Conservation (phyloP, 1,140 invertebrate species). For the Triops longicaudatus region DNA sequence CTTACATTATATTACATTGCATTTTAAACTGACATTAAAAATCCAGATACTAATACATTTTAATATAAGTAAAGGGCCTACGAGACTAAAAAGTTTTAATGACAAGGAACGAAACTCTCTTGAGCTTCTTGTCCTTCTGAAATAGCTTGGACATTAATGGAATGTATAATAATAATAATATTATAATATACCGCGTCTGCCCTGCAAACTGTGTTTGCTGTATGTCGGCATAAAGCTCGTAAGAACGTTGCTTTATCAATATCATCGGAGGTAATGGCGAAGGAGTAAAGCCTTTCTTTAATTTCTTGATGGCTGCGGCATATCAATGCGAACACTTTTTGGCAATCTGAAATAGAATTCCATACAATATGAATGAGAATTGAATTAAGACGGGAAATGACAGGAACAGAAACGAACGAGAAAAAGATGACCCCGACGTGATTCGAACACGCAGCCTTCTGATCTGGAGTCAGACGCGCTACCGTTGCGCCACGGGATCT, state of each 20-base stretch:
- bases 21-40: too few species aligned
- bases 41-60: too few species aligned
- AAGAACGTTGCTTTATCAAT: conserved; percentile 71
- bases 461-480: conserved; percentile 98
- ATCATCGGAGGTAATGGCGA: conserved; percentile 69
- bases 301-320: conserved; percentile 70
- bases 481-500: conserved; percentile 87
- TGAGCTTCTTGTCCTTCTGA: too few species aligned
- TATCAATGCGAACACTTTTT: conserved; percentile 79
- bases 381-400: too few species aligned
- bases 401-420: conserved; percentile 19
- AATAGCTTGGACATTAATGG: too few species aligned
- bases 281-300: conserved; percentile 80
- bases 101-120: too few species aligned
- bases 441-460: conserved; percentile 98
- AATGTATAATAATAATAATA: too few species aligned
- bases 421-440: conserved; percentile 75
- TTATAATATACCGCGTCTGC: conserved; percentile 42
- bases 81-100: too few species aligned
- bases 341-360: conserved; percentile 57
- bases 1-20: too few species aligned
- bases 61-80: too few species aligned
- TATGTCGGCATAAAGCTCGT: conserved; percentile 70
- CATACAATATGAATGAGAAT: too few species aligned
- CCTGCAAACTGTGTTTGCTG: conserved; percentile 46